phyloP scores from a whole-genome alignment of 2,797 vertebrate species.

The Danio kyathit region DNA sequence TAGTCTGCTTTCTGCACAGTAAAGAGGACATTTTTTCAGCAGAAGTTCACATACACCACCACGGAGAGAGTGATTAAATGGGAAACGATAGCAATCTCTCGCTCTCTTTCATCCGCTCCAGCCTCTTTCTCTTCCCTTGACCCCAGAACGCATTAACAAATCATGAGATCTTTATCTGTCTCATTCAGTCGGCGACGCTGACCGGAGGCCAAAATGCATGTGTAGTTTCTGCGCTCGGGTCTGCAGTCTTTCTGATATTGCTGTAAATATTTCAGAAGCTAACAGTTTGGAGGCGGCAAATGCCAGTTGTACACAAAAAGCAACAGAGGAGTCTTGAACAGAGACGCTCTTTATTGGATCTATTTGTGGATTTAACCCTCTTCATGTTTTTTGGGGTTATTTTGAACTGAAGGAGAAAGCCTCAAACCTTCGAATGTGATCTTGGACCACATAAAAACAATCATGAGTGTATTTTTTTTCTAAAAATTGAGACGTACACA shows the following conservation, averaged over 20 bases:
- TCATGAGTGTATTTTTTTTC: too few species aligned
- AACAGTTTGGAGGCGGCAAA: slow-evolving; percentile 12
- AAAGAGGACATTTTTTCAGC: slow-evolving; percentile 40
- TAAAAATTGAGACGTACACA: too few species aligned
- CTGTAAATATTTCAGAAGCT: slow-evolving; percentile 25
- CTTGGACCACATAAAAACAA: too few species aligned
- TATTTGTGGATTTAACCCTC: too few species aligned
- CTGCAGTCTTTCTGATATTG: slow-evolving; percentile 16
- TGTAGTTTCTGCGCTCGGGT: background rate
- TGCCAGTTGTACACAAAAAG: background rate
- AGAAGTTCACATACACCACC: slow-evolving; percentile 36
- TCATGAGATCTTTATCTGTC: slow-evolving; percentile 54
- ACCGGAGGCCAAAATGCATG: slow-evolving; percentile 32
- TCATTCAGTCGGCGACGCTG: slow-evolving; percentile 26
- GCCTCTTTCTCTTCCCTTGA: slow-evolving; percentile 36
- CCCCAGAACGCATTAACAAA: slow-evolving; percentile 57
- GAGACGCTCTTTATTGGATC: background rate
- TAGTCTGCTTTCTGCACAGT: slow-evolving; percentile 2
- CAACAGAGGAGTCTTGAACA: slow-evolving; percentile 15
- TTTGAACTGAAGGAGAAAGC: too few species aligned
- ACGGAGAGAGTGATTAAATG: slow-evolving; percentile 52
- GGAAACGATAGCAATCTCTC: slow-evolving; percentile 59
- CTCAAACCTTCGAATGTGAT: too few species aligned
- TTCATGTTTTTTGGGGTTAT: too few species aligned
- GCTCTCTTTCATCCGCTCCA: background rate